Evolutionary conservation across 2,888 invertebrate species (phyloP), one percentile per base, ranked within the genome.

Genomic region (Deroplatys truncata): DNA sequence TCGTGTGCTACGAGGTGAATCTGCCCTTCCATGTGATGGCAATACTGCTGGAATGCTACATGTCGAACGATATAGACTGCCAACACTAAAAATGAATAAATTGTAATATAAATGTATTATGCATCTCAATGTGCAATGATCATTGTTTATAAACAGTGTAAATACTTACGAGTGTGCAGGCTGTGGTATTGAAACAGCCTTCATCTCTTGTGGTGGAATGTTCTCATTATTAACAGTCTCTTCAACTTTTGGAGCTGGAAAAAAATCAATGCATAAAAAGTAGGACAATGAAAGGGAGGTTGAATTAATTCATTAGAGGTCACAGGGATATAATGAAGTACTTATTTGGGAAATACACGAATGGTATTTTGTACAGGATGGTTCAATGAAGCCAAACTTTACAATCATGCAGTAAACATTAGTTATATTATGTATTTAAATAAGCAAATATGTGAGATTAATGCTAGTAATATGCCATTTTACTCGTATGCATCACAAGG

Each of bases 1-100:
- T 90, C 97, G 95, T 13, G 97, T 97, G 92, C 98, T 98, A 86
- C 97, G 95, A 1, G 98, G 98, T 82, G 92, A 93, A 91, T 91
- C 93, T 89, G 91, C 89, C 91, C 92, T 88, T 91, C 91, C 91
- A 92, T 90, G 90, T 91, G 92, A 89, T 25, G 91, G 90, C 85
- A 92, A 90, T 88, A 93, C 93, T 10, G 94, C 94, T 89, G 94
- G 94, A 91, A 94, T 94, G 92, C 94, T 94, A 91, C 94, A 94
- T 88, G 94, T 94, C 90, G 94, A 94, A 90, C 94, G 94, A 92
- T 94, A 94, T 90, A 94, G 94, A 91, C 94, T 90, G 15, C 90
- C 83, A n/a, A 88, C 89, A 20, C 89, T 89, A 89, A n/a, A 89
- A 90, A 43, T 90, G 7, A 9, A 56, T 82, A 88, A 0, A 15